Conservation (phyloP, 2,113 vertebrate species). For the Oreotrochilus melanogaster region DNA sequence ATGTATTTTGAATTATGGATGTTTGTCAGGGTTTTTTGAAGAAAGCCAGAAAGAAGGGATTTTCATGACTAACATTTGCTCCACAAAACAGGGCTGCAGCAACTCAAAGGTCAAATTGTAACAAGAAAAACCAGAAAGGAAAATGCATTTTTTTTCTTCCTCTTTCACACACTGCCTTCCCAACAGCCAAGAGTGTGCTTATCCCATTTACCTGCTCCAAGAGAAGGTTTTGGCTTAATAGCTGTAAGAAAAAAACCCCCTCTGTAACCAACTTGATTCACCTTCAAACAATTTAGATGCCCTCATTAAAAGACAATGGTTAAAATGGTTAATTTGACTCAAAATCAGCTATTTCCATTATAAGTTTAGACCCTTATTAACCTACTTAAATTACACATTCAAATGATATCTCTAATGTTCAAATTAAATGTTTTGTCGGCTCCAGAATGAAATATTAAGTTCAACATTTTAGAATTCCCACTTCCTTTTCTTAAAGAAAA, state of each 20-base stretch:
- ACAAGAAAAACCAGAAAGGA: neutral
- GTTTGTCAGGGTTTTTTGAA: neutral
- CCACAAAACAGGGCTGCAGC: neutral
- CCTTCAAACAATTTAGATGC: neutral
- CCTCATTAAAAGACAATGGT: neutral
- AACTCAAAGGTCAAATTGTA: neutral
- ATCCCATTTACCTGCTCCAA: neutral
- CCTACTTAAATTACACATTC: neutral
- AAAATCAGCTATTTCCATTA: neutral
- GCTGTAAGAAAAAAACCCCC: neutral
- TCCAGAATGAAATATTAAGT: neutral
- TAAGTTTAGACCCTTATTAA: neutral
- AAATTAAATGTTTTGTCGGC: slow-evolving; percentile 10
- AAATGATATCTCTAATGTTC: neutral
- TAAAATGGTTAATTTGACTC: neutral
- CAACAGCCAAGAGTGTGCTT: neutral
- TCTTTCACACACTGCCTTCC: neutral
- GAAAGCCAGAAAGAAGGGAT: neutral
- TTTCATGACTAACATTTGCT: neutral
- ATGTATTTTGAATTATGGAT: neutral
- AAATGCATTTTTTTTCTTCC: neutral
- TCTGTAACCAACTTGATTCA: neutral
- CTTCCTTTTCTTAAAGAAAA: neutral
- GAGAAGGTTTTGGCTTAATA: neutral
- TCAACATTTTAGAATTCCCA: neutral